Evolutionary conservation across 2,797 vertebrate genomes (phyloP).

Genomic region (Benthosema pterotum): DNA sequence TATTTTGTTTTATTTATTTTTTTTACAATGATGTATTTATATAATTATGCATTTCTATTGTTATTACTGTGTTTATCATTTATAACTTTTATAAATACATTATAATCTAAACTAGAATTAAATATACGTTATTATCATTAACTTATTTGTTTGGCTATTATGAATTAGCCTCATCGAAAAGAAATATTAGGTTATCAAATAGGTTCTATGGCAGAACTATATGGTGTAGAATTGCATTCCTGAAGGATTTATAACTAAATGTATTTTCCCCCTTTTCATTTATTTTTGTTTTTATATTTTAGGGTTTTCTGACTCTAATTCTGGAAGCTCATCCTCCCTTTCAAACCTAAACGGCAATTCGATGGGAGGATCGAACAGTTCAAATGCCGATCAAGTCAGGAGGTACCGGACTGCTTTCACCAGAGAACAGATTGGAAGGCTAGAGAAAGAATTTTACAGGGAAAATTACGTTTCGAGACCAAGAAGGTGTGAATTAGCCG

Average conservation of each 20-base stretch:
- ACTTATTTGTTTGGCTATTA: too few relatives aligned
- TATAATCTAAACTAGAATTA: not conserved
- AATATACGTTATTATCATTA: not conserved
- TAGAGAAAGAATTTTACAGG: slow-evolving; percentile 89
- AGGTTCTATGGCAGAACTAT: not conserved
- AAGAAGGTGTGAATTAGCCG: slow-evolving; percentile 94
- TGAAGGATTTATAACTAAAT: not conserved
- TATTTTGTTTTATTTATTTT: not conserved
- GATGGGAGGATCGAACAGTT: slow-evolving; percentile 85
- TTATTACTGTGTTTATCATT: not conserved
- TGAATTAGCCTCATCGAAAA: too few relatives aligned
- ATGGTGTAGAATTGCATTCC: not conserved
- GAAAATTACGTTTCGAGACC: slow-evolving; percentile 94
- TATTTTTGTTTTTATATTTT: slow-evolving; percentile 24
- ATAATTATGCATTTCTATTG: not conserved
- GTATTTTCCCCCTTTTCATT: not conserved
- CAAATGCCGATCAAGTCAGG: slow-evolving; percentile 89
- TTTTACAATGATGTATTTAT: not conserved
- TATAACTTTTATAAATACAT: not conserved
- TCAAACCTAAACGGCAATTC: slow-evolving; percentile 85
- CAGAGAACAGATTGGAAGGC: slow-evolving; percentile 85
- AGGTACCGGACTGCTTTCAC: slow-evolving; percentile 88
- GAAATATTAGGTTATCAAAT: not conserved
- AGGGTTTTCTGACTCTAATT: slow-evolving; percentile 91
- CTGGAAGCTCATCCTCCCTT: slow-evolving; percentile 84